Conservation (phyloP, 2,113 vertebrate genomes). For the Rana temporaria region DNA sequence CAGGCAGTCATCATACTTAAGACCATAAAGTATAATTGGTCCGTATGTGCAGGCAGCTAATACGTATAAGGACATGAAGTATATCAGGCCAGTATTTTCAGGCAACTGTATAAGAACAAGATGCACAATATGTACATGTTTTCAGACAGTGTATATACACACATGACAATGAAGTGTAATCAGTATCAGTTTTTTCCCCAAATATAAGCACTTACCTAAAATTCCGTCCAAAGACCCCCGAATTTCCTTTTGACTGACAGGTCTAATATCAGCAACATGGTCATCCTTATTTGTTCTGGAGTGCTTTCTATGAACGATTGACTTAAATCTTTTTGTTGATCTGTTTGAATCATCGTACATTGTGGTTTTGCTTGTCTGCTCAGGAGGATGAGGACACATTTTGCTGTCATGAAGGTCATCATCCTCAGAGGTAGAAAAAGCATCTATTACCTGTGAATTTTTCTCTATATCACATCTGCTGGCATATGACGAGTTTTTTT, state of each 20-base stretch:
- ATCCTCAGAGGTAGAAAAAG: slow-evolving; percentile 85
- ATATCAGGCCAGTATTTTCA: too few species aligned
- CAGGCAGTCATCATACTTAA: too few species aligned
- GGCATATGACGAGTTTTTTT: background rate
- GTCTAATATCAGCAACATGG: slow-evolving; percentile 43
- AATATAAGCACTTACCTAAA: slow-evolving; percentile 80
- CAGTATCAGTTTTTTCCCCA: too few species aligned
- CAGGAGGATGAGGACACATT: slow-evolving; percentile 53
- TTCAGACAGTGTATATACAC: too few species aligned
- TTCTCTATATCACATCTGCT: background rate
- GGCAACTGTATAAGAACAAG: too few species aligned
- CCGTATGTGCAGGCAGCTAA: too few species aligned
- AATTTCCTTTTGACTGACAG: slow-evolving; percentile 52
- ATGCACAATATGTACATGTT: too few species aligned
- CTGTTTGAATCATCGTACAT: slow-evolving; percentile 50
- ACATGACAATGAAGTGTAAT: too few species aligned
- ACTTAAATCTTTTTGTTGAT: slow-evolving; percentile 43
- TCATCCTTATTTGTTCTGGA: background rate
- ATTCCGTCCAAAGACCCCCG: slow-evolving; percentile 74
- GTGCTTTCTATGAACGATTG: slow-evolving; percentile 19
- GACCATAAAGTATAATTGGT: too few species aligned
- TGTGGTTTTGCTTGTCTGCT: slow-evolving; percentile 27
- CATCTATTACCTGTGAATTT: slow-evolving; percentile 73
- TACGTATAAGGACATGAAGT: too few species aligned
- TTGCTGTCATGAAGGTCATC: slow-evolving; percentile 63